Evolutionary conservation across 1,140 invertebrate genomes (phyloP).

Genomic region (Orchesella cincta): DNA sequence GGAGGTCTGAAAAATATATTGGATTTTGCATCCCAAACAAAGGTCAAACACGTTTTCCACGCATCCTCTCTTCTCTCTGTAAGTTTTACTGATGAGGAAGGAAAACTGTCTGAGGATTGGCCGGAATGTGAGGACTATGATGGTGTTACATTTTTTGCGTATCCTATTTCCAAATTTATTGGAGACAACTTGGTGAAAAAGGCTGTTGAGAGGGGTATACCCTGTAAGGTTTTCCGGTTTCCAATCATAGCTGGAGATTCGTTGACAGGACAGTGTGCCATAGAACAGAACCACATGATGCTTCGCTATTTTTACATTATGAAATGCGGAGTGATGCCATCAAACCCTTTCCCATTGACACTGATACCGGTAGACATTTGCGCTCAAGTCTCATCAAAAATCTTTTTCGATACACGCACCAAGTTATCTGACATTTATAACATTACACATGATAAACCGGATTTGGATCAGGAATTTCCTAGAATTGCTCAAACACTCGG

Average conservation of each 20-base stretch:
- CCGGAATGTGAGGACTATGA: neutral
- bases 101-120: constrained; percentile 6
- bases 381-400: neutral
- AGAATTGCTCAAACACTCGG: neutral
- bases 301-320: constrained; percentile 1
- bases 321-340: constrained; percentile 15
- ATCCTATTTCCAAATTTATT: constrained; percentile 12
- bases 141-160: neutral
- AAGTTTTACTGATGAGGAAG: neutral
- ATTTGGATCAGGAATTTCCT: constrained; percentile 6
- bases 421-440: neutral
- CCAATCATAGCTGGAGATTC: neutral
- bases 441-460: neutral
- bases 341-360: neutral
- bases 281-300: constrained; percentile 17
- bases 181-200: neutral
- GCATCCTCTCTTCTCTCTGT: neutral
- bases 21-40: neutral
- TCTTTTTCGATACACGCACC: neutral
- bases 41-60: neutral
- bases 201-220: neutral
- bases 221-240: constrained; percentile 13
- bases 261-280: neutral
- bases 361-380: constrained; percentile 17
- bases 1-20: neutral